phyloP scores from a whole-genome alignment of 2,888 invertebrate genomes.

The Didymodactylos carnosus region DNA sequence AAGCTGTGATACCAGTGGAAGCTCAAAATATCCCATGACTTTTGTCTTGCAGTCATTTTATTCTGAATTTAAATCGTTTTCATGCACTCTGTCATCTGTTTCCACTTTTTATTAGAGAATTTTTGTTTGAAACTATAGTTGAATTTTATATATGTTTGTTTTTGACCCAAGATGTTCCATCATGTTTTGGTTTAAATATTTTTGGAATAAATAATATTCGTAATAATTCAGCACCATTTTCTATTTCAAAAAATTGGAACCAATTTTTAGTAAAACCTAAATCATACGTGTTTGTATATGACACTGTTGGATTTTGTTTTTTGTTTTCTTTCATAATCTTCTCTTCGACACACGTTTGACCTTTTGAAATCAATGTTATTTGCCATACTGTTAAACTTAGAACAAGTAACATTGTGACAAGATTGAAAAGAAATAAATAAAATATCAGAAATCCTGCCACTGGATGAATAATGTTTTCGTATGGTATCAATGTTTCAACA shows the following conservation, averaged over 20 bases:
- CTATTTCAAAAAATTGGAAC: not conserved
- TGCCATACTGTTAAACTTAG: not conserved
- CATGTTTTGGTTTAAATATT: not conserved
- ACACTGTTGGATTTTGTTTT: not conserved
- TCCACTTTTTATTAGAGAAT: too few relatives aligned
- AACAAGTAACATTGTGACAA: not conserved
- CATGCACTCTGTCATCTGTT: too few relatives aligned
- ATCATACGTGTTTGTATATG: too few relatives aligned
- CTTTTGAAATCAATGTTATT: not conserved
- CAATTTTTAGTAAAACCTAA: not conserved
- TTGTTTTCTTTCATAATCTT: not conserved
- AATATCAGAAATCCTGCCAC: not conserved
- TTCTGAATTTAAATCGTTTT: too few relatives aligned
- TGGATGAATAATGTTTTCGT: not conserved
- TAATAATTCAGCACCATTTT: not conserved
- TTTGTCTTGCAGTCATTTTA: too few relatives aligned
- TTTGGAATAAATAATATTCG: not conserved
- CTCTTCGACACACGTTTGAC: not conserved
- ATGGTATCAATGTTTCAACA: not conserved
- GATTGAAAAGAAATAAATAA: not conserved
- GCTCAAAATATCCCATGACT: too few relatives aligned
- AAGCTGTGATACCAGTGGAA: too few relatives aligned
- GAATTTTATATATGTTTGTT: not conserved
- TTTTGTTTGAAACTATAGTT: too few relatives aligned
- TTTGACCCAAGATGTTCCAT: not conserved